Evolutionary conservation across 2,113 vertebrate genomes (phyloP).

Genomic region (Shinisaurus crocodilurus): DNA sequence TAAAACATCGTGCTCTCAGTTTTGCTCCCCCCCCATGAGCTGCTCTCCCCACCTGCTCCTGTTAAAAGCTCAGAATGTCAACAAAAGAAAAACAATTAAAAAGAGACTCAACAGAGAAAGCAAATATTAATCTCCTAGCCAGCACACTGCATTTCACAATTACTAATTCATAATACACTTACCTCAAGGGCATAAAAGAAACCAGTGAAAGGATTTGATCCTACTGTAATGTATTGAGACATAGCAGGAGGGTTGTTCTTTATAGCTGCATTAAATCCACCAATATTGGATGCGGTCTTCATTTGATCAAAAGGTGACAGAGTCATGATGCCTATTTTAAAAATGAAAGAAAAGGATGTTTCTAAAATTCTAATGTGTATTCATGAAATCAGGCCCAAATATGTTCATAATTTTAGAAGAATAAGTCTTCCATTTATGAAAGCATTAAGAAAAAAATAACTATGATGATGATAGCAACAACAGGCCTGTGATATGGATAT

Average conservation of each 20-base stretch:
- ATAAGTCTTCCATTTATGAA: background rate
- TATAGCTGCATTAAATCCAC: conserved; percentile 92
- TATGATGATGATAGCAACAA: background rate
- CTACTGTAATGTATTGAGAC: conserved; percentile 96
- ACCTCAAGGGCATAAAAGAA: conserved; percentile 99
- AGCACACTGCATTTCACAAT: conserved; percentile 1
- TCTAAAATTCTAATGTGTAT: conserved; percentile 26
- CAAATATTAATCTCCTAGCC: background rate
- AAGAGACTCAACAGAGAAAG: background rate
- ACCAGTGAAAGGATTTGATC: conserved; percentile 91
- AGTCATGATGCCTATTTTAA: conserved; percentile 88
- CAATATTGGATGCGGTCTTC: conserved; percentile 97
- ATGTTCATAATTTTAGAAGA: background rate
- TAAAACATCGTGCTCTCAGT: background rate
- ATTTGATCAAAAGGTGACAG: conserved; percentile 97
- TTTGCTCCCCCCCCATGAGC: background rate
- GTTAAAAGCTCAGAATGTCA: background rate
- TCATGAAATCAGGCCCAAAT: conserved; percentile 20
- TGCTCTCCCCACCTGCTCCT: background rate
- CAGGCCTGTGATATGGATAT: background rate
- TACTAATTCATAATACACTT: conserved; percentile 41
- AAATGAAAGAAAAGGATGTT: conserved; percentile 42
- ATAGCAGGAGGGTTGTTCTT: conserved; percentile 96
- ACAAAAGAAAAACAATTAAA: conserved; percentile 4
- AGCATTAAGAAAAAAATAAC: background rate